Evolutionary conservation across 2,797 vertebrate species (phyloP).

Genomic region (Garrulus glandarius): DNA sequence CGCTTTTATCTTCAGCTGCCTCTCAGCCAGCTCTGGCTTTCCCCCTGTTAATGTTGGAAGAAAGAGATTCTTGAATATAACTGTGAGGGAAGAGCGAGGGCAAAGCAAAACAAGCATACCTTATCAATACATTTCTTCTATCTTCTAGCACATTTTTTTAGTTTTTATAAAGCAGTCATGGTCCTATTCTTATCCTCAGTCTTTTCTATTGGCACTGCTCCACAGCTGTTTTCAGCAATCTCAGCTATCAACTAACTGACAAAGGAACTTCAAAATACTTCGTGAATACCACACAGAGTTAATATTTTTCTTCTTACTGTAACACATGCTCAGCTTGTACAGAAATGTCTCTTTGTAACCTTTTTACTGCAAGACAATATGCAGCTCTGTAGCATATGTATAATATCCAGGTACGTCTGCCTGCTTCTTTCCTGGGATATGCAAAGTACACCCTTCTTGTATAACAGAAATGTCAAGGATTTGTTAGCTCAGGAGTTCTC

Average conservation of each 20-base stretch:
- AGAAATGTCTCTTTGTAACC: background rate
- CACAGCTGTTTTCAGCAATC: background rate
- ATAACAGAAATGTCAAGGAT: conserved; percentile 7
- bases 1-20: background rate
- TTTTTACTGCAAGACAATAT: background rate
- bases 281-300: background rate
- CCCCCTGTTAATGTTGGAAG: background rate
- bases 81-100: background rate
- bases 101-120: background rate
- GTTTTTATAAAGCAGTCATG: background rate
- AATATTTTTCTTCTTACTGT: background rate
- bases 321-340: background rate
- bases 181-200: background rate
- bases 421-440: background rate
- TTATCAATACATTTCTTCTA: background rate
- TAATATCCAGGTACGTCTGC: background rate
- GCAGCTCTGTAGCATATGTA: background rate
- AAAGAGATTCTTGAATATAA: background rate
- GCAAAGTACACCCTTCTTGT: background rate
- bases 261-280: background rate
- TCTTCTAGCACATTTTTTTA: background rate
- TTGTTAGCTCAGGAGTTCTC: background rate
- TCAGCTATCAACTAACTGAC: background rate
- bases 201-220: background rate
- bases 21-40: background rate